phyloP scores from a whole-genome alignment of 1,140 invertebrate species.

The Anadara kagoshimensis region DNA sequence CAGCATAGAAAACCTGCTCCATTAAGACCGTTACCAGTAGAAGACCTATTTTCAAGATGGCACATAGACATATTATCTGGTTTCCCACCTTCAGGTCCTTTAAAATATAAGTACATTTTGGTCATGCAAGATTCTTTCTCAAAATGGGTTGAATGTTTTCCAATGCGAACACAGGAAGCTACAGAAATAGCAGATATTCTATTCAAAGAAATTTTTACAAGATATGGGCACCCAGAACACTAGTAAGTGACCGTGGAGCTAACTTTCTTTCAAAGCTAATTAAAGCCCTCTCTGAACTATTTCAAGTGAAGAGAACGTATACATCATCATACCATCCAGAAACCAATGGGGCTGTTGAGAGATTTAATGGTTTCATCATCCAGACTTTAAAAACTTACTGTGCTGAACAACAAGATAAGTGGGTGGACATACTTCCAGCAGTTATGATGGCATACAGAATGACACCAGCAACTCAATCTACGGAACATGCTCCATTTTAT shows the following conservation, averaged over 20 bases:
- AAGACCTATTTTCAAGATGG: conserved; percentile 30
- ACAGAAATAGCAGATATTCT: conserved; percentile 29
- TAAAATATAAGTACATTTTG: conserved; percentile 42
- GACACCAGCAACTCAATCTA: conserved; percentile 38
- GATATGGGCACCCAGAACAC: conserved; percentile 28
- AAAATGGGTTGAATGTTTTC: conserved; percentile 42
- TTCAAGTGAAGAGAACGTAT: conserved; percentile 33
- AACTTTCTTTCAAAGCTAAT: conserved; percentile 38
- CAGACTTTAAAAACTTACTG: conserved; percentile 18
- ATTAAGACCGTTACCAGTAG: conserved; percentile 17
- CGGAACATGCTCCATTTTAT: conserved; percentile 24
- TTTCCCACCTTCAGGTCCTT: conserved; percentile 13
- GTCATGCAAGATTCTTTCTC: conserved; percentile 45
- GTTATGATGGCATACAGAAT: conserved; percentile 32
- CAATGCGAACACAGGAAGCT: conserved; percentile 24
- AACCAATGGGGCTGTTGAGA: no score
- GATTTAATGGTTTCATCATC: conserved; percentile 7
- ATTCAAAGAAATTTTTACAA: conserved; percentile 36
- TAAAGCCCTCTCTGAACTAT: conserved; percentile 36
- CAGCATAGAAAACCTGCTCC: conserved; percentile 5
- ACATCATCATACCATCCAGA: no score
- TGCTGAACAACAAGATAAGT: conserved; percentile 16
- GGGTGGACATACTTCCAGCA: conserved; percentile 21
- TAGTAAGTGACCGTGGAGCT: conserved; percentile 30
- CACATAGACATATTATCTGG: conserved; percentile 47